A percentile compares a stretch with the other conserved stretches of the same genome.
phyloP scores from a whole-genome alignment of 2,888 invertebrate genomes.

The Cataglyphis altisquamis region DNA sequence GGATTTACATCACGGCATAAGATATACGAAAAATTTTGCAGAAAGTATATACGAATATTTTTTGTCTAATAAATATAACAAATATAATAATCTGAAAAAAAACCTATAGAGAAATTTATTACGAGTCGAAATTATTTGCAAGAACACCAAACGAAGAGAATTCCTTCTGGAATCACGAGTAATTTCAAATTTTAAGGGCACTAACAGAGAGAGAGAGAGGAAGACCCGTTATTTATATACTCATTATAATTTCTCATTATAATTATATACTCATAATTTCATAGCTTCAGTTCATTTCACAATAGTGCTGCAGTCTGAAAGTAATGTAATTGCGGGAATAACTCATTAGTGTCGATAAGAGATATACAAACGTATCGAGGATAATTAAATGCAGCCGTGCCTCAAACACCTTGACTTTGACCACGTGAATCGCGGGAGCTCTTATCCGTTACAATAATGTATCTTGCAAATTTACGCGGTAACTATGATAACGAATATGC shows the following conservation, averaged over 20 bases:
- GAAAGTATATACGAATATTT: background rate
- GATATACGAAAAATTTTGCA: background rate
- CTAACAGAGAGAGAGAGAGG: background rate
- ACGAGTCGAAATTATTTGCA: background rate
- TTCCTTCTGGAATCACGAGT: background rate
- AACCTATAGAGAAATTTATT: background rate
- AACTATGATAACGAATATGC: background rate
- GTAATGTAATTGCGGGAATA: background rate
- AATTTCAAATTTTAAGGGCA: background rate
- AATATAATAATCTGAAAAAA: background rate
- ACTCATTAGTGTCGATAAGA: background rate
- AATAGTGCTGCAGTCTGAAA: background rate
- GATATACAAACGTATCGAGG: constrained; percentile 1
- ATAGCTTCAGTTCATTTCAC: background rate
- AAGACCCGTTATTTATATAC: background rate
- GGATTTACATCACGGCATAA: background rate
- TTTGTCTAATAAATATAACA: background rate
- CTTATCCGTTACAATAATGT: constrained; percentile 2
- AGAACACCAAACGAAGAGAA: background rate
- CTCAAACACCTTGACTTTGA: constrained; percentile 37
- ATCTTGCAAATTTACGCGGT: background rate
- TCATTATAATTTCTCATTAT: background rate
- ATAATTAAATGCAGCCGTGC: constrained; percentile 35
- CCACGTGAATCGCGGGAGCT: background rate
- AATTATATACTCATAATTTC: background rate